Evolutionary conservation across 2,797 vertebrate species (phyloP), one percentile per base, ranked within the genome.

Genomic region (Sebastolobus altivelis): DNA sequence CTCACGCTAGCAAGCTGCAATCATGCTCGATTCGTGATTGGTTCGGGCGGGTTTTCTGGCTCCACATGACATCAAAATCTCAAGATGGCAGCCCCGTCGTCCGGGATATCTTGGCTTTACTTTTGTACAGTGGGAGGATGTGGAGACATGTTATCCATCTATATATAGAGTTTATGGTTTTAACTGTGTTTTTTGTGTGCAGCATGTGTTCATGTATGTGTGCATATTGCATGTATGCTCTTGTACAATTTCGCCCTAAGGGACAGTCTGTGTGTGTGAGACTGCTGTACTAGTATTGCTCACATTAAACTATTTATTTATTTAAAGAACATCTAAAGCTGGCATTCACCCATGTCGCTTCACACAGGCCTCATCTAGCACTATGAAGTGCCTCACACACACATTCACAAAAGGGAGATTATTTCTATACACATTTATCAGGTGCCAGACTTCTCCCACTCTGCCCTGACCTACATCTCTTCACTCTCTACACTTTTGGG

Each of bases 401-500:
- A 60, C 58, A 67, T 35, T 70, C 18, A 65, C 54, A 65, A 31
- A 20, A 13, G 0, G 8, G 1, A 31, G 6, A 55, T 67, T 61
- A 43, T 54, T 70, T 76, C 46, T 59, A 46, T 38, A 65, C 40
- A 65, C 43, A 65, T 68, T 74, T 75, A 74, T 65, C 62, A 68
- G 70, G 31, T 61, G 65, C 31, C 66, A 79, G 63, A 62, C 33
- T 66, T 75, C 60, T 75, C 71, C 83, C 63, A 61, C 71, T 80
- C 71, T 63, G 74, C 59, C 65, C 25, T 59, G 29, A 71, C 75
- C 75, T 43, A 61, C 67, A 58, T 58, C 62, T 75, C 76, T 60
- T 74, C 56, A 62, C 65, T 55, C 66, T 72, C 25, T 38, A 65
- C 35, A 37, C 61, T 63, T 59, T 49, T 56, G 35, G 62, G 49